phyloP scores from a whole-genome alignment of 2,888 invertebrate genomes.

The Sycophila texana region DNA sequence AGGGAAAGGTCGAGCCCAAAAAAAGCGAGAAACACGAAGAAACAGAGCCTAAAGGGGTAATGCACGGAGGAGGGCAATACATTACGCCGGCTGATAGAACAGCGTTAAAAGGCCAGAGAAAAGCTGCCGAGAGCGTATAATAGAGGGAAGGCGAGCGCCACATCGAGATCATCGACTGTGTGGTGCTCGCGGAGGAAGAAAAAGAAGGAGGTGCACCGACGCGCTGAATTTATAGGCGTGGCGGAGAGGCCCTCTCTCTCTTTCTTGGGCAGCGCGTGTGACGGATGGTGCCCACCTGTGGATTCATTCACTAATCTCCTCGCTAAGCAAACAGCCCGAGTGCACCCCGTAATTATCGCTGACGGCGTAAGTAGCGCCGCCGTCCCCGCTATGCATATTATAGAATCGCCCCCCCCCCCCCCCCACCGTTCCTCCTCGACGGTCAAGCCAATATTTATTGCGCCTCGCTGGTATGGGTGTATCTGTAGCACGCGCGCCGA shows the following conservation, averaged over 20 bases:
- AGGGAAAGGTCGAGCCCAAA: conserved; percentile 5
- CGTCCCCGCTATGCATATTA: conserved; percentile 35
- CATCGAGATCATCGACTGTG: conserved; percentile 18
- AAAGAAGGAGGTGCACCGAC: conserved; percentile 2
- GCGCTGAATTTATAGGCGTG: conserved; percentile 68
- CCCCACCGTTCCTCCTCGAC: conserved; percentile 13
- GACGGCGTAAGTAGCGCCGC: conserved; percentile 74
- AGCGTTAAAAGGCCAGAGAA: conserved; percentile 6
- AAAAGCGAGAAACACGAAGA: conserved; percentile 29
- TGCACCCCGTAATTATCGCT: conserved; percentile 75
- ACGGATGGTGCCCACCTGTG: conserved; percentile 76
- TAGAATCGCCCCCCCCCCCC: conserved; percentile 39
- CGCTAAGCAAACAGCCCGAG: conserved; percentile 75
- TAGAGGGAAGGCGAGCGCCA: not conserved
- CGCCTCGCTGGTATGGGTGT: conserved; percentile 42
- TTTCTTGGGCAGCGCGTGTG: conserved; percentile 62
- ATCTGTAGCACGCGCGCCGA: conserved; percentile 1
- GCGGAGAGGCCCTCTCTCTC: conserved; percentile 62
- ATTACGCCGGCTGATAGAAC: not conserved
- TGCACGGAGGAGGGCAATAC: not conserved
- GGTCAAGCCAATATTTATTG: conserved; percentile 69
- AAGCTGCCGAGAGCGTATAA: conserved; percentile 8
- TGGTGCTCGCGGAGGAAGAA: not conserved
- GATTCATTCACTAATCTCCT: conserved; percentile 76
- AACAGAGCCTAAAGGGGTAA: not conserved